Base-by-base conservation (phyloP, 2,888 invertebrate genomes). In the Tipula unca region DNA sequence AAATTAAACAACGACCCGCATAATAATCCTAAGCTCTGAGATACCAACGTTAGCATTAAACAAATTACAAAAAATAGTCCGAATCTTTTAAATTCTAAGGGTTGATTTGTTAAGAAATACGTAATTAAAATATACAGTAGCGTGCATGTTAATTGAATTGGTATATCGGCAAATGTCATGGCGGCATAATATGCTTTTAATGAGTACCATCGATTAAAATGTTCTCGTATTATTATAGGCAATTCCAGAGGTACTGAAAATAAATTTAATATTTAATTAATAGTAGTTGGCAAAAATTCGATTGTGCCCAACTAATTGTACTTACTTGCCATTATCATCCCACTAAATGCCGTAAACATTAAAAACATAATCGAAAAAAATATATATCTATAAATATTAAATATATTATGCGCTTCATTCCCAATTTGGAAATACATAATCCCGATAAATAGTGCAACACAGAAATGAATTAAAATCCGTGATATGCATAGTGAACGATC, bases 331-430 rank as follows among this genome's bases (percentile, higher is more conserved):
- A 98, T 94, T 84, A 96, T 94, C 86, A 97, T 96, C 14, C 97
- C 95, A 91, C 96, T 98, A 90, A 98, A 96, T 0, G 98, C 96
- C 5, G 97, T 97, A 90, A 97, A 97, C 96, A 98, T 97, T 85
- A 98, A 93, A 90, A 98, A 99, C 94, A 99, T 95, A 85, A 97
- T 93, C 87, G 95, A 95, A 91, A 97, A 98, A 92, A 97, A 98
- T 36, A 98, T 92, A 89, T 96, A 96, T 89, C 96, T 96, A 89
- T 95, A 96, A 90, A 97, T 99, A 90, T 97, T 95, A 87, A 95
- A 92, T 20, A 95, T 94, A 89, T 96, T 94, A 85, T 93, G 93
- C 0, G 97, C 98, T 88, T 98, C 96, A 87, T 94, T 93, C n/a
- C 98, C 98, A 88, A 97, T 96, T 88, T 95, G 94, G 89, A 93